Percentiles rank a stretch among this genome's conserved stretches.
These are phyloP conservation scores for Megalurothrips usitatus DNA, from an alignment of 2,888 invertebrate species.

Conservation along the genomic window DNA sequence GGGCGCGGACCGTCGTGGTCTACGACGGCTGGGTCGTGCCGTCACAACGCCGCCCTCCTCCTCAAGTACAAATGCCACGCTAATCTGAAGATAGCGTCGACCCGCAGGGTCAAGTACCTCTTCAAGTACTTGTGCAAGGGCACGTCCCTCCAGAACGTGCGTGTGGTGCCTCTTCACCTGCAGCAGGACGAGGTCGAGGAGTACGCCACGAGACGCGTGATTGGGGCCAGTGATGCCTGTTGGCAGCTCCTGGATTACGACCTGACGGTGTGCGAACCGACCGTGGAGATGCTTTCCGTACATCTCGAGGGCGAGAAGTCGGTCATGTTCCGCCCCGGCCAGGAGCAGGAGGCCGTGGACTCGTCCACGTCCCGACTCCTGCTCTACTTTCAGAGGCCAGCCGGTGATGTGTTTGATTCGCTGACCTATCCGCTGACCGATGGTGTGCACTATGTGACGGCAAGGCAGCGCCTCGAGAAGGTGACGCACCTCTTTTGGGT, in stretches of 20 bases:
- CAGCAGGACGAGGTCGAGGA: constrained; percentile 33
- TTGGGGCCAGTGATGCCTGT: constrained; percentile 34
- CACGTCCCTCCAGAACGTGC: constrained; percentile 30
- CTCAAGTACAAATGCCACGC: constrained; percentile 32
- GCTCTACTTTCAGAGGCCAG: constrained; percentile 32
- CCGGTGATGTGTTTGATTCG: constrained; percentile 21
- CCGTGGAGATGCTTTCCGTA: constrained; percentile 32
- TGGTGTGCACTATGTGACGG: constrained; percentile 29
- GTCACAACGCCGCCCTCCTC: constrained; percentile 32
- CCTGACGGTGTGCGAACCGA: constrained; percentile 31
- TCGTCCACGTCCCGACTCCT: constrained; percentile 18
- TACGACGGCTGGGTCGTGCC: constrained; percentile 34
- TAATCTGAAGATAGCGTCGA: constrained; percentile 34
- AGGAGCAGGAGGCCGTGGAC: neutral
- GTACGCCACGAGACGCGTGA: constrained; percentile 33
- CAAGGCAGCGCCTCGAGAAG: constrained; percentile 27
- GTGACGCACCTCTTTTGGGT: constrained; percentile 31
- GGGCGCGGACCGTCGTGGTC: neutral
- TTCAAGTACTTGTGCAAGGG: constrained; percentile 32
- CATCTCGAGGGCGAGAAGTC: constrained; percentile 31
- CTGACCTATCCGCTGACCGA: constrained; percentile 28
- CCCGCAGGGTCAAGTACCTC: constrained; percentile 32
- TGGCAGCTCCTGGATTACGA: constrained; percentile 32
- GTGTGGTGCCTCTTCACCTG: constrained; percentile 20
- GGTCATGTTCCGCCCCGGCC: constrained; percentile 25